Evolutionary conservation across 2,888 invertebrate species (phyloP), one percentile per base, ranked within the genome.

Genomic region (Yponomeuta plumbellus): DNA sequence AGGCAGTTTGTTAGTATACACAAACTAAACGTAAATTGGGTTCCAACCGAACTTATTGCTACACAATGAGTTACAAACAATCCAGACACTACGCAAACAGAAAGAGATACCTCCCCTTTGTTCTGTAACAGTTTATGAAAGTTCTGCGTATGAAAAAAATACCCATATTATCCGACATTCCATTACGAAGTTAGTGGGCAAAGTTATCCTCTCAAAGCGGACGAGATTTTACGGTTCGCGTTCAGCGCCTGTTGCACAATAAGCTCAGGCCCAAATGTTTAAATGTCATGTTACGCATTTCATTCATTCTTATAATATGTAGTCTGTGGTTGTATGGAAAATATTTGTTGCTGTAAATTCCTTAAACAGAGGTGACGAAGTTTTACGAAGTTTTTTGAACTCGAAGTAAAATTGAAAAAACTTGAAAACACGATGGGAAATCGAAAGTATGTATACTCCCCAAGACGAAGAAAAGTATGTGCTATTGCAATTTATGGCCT

Each of bases 141-240:
- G 59, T 23, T 22, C 22, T 10, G 11, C 21, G 23, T 59, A 59
- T 59, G 59, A 59, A 59, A 59, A n/a, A 59, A 59, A 52, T 52
- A 52, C 44, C 17, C 44, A 5, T 59, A 59, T 59, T 59, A 22
- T 22, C 23, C 59, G 11, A 59, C 59, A 21, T 59, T 23, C 17
- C 23, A 59, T 59, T 59, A 59, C 59, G 23, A 59, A 59, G 59
- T 59, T 22, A 23, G 59, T 59, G n/a, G 59, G 23, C 23, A 59
- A 59, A 59, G 21, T 59, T 22, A 52, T 52, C 44, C 44, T 52
- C 44, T 52, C 44, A 17, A 17, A 3, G 17, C 17, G 59, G 21
- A 21, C 11, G 59, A 59, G 58, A 58, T 22, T 22, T 21, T 59
- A 22, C 59, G 23, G 23, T 59, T 23, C 23, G n/a, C 23, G 21